Evolutionary conservation across 1,140 invertebrate genomes (phyloP), one percentile per base, ranked within the genome.

Genomic region (Littorina saxatilis): DNA sequence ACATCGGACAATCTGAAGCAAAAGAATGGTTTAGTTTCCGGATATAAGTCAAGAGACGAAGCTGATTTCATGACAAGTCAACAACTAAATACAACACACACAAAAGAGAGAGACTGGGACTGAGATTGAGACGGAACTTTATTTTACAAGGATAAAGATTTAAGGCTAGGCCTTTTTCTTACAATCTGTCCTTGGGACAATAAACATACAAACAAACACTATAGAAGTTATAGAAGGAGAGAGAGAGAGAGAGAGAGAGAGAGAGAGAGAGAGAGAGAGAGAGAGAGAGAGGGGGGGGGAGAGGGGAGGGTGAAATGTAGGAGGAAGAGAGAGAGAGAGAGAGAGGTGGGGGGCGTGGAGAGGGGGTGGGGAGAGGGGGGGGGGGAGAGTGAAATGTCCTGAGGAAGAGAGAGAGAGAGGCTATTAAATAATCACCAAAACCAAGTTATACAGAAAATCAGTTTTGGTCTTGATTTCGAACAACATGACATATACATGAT

Each of bases 1-100:
- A 83, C 2, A 58, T 50, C 9, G 82, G 82, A 20, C 79, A 63
- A 47, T 83, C 82, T 83, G 70, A 13, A 52, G 63, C 2, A 68
- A 68, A 15, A n/a, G 0, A 52, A 52, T 20, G 23, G 47, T 52
- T 15, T 52, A n/a, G n/a, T n/a, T n/a, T n/a, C n/a, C n/a, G n/a
- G n/a, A n/a, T n/a, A n/a, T n/a, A 52, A n/a, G 23, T 11, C 23
- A 52, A 52, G 13, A 52, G 1, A 1, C 13, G 13, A 52, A 52
- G 23, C 13, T 50, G 47, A 50, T 11, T 9, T 9, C 9, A 50
- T 50, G 47, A 58, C 4, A n/a, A n/a, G 27, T n/a, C 7, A 61
- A 61, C 0, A 61, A 2, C 23, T 9, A 2, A n/a, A 61, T 20
- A 23, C 7, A 61, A n/a, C 20, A n/a, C 7, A 61, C 20, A 61